Evolutionary conservation across 2,797 vertebrate genomes (phyloP).

Genomic region (Lacerta bilineata): DNA sequence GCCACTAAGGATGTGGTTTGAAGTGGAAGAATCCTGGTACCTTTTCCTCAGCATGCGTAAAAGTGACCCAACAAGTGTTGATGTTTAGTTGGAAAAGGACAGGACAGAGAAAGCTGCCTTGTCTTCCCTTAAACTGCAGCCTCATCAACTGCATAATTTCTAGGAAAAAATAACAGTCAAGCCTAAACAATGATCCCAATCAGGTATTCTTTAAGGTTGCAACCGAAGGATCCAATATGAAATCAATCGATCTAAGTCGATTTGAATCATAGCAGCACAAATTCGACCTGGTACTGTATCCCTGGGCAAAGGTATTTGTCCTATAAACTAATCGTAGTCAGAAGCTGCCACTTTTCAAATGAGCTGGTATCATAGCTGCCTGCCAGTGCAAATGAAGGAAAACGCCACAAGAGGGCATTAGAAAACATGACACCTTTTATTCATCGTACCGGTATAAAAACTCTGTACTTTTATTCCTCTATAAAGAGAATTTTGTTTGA

Average conservation of each 20-base stretch:
- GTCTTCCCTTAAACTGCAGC: too few species aligned
- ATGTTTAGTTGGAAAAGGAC: neutral
- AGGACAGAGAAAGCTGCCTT: neutral
- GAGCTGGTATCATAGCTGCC: neutral
- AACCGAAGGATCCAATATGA: neutral
- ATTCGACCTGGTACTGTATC: neutral
- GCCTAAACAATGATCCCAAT: neutral
- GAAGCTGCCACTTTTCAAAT: neutral
- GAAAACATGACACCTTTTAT: neutral
- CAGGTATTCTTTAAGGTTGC: neutral
- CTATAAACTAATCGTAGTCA: neutral
- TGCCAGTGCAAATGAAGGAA: neutral
- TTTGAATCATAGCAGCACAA: neutral
- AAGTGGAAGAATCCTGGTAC: neutral
- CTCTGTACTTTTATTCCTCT: neutral
- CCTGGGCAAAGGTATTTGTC: neutral
- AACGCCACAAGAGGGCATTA: neutral
- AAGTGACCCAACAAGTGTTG: neutral
- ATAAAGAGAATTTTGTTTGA: neutral
- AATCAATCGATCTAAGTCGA: neutral
- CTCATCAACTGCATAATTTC: neutral
- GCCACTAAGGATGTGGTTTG: neutral
- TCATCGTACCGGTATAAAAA: neutral
- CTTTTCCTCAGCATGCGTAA: neutral
- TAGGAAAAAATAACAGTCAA: too few species aligned